phyloP scores from a whole-genome alignment of 2,797 vertebrate species.

The Eulemur mongoz region DNA sequence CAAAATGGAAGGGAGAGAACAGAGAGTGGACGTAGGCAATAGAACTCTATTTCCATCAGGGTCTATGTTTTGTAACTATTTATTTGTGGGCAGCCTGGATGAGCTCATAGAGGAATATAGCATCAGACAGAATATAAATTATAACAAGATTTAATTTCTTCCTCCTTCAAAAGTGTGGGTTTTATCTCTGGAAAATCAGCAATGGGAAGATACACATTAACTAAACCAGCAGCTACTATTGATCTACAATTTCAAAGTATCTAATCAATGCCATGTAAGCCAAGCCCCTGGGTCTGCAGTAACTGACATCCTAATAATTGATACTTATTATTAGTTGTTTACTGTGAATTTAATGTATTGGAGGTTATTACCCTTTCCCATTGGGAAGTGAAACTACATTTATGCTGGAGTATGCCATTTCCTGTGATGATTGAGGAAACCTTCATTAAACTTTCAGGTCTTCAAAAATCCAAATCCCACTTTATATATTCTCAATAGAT shows the following conservation, averaged over 20 bases:
- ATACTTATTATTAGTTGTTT: conserved; percentile 24
- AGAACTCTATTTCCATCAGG: neutral
- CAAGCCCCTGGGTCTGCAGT: neutral
- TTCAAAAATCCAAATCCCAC: conserved; percentile 12
- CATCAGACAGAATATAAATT: neutral
- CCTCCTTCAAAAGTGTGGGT: neutral
- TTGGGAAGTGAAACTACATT: neutral
- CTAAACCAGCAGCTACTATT: neutral
- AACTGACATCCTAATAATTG: neutral
- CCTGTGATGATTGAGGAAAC: neutral
- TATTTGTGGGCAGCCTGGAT: neutral
- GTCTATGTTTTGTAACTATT: neutral
- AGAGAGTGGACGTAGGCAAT: neutral
- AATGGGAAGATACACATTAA: conserved; percentile 11
- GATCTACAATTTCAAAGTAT: neutral
- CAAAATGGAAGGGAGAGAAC: neutral
- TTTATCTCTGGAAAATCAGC: conserved; percentile 57
- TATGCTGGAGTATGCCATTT: neutral
- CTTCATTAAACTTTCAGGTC: neutral
- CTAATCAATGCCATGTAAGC: neutral
- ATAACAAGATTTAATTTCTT: conserved; percentile 44
- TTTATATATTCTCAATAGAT: conserved; percentile 1
- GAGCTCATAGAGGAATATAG: neutral
- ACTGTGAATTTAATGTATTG: neutral
- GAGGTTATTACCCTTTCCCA: neutral